These are phyloP conservation scores for Syrmaticus mikado DNA, from an alignment of 2,113 vertebrate species.

Conservation along the genomic window DNA sequence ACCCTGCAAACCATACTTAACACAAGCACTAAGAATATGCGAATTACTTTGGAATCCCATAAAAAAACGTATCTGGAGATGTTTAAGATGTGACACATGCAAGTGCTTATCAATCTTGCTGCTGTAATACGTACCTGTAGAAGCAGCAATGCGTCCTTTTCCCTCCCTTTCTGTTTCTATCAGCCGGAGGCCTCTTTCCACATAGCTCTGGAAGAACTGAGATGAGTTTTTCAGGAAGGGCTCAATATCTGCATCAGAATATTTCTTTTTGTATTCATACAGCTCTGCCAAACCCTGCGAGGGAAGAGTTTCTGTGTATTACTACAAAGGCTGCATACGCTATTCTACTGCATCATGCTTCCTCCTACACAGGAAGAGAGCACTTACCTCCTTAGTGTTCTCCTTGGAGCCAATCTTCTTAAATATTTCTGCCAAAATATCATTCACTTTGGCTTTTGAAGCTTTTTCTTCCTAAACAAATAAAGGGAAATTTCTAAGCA, in stretches of 20 bases:
- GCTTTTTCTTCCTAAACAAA: constrained; percentile 90
- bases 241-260: constrained; percentile 94
- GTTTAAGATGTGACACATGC: neutral
- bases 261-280: constrained; percentile 98
- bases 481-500: neutral
- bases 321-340: neutral
- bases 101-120: neutral
- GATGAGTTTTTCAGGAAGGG: constrained; percentile 96
- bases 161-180: constrained; percentile 95
- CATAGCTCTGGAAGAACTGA: constrained; percentile 98
- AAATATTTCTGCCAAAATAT: constrained; percentile 97
- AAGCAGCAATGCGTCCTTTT: constrained; percentile 86
- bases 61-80: accelerated
- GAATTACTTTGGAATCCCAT: neutral
- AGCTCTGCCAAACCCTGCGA: constrained; percentile 92
- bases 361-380: neutral
- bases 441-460: constrained; percentile 95
- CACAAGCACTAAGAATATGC: accelerated
- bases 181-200: constrained; percentile 95
- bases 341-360: neutral
- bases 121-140: constrained; percentile 78
- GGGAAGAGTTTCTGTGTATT: neutral
- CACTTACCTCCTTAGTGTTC: constrained; percentile 94
- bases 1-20: neutral
- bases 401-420: constrained; percentile 99